A percentile compares a stretch with the other conserved stretches of the same genome.
phyloP scores from a whole-genome alignment of 2,797 vertebrate genomes.

The Leptodactylus fallax region DNA sequence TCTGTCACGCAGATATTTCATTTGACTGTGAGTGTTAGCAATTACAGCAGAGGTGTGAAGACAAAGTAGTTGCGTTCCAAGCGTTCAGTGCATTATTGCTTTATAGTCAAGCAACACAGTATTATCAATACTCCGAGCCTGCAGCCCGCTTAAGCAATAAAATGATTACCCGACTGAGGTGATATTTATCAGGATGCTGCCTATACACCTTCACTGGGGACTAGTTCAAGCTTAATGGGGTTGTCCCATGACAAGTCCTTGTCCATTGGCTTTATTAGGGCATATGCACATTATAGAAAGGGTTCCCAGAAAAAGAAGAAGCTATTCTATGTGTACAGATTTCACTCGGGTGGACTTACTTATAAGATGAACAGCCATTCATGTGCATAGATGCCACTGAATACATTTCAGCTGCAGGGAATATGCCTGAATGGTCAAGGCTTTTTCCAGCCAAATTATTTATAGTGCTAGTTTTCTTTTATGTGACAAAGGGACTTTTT shows the following conservation, averaged over 20 bases:
- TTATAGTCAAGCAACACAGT: background rate
- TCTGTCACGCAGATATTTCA: conserved; percentile 53
- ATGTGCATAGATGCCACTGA: no score
- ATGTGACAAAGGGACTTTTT: no score
- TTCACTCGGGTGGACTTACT: no score
- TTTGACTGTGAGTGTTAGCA: conserved; percentile 55
- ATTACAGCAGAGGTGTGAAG: conserved; percentile 57
- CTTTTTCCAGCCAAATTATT: no score
- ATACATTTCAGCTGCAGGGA: no score
- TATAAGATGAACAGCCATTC: no score
- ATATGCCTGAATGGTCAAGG: no score
- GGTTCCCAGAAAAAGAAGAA: no score
- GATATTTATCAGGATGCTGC: background rate
- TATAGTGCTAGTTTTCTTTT: no score
- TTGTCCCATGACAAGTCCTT: background rate
- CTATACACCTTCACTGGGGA: background rate
- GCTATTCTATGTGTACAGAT: no score
- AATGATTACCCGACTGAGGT: background rate
- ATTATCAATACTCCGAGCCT: background rate
- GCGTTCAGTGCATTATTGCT: conserved; percentile 26
- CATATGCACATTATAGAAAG: no score
- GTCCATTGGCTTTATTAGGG: background rate
- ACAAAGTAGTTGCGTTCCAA: conserved; percentile 11
- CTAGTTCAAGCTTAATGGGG: background rate
- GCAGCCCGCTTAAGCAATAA: background rate